phyloP scores from a whole-genome alignment of 2,113 vertebrate genomes.

The Romanogobio albipinnatus region DNA sequence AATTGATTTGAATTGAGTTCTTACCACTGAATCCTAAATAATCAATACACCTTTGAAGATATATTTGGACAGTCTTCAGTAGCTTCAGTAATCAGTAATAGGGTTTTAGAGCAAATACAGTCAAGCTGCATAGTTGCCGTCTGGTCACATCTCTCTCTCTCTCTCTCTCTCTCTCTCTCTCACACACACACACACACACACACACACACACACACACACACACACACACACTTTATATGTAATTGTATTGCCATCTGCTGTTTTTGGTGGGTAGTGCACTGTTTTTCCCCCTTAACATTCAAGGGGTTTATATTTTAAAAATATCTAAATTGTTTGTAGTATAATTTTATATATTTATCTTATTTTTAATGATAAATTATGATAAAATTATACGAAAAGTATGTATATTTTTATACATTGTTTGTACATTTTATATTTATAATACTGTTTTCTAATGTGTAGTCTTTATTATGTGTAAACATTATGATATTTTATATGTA shows the following conservation, averaged over 20 bases:
- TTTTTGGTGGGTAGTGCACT: conserved; percentile 28
- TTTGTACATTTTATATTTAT: no score
- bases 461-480: neutral
- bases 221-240: neutral
- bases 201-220: no score
- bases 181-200: no score
- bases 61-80: neutral
- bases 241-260: conserved; percentile 73
- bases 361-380: no score
- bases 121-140: conserved; percentile 67
- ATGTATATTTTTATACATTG: no score
- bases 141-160: conserved; percentile 37
- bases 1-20: no score
- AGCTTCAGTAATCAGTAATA: neutral
- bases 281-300: conserved; percentile 18
- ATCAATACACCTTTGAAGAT: neutral
- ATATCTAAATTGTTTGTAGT: no score
- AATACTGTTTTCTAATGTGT: no score
- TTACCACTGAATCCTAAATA: neutral
- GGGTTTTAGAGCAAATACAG: conserved; percentile 71
- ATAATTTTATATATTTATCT: no score
- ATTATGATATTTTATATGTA: neutral
- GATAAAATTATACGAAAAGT: no score
- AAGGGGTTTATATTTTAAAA: no score
- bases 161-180: neutral